Percentiles rank a stretch among this genome's conserved stretches.
Evolutionary conservation across 2,797 vertebrate genomes (phyloP).

Genomic region (Platyrinchus mystaceus): DNA sequence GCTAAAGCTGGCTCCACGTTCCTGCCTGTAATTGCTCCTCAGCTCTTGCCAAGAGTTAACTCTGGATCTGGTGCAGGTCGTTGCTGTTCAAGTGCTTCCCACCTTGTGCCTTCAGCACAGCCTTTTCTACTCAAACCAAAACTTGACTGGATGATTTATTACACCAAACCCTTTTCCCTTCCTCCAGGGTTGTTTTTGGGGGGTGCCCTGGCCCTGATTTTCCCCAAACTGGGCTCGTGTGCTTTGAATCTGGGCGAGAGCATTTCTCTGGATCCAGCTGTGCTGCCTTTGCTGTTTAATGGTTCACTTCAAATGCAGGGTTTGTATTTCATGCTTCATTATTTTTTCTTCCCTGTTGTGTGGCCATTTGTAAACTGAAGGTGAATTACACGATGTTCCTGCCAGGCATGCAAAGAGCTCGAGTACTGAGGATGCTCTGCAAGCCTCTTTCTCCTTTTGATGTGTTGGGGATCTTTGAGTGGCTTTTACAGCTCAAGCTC

Average conservation of each 20-base stretch:
- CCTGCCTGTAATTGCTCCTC: not conserved
- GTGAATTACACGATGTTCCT: not conserved
- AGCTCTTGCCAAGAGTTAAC: not conserved
- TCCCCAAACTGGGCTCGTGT: not conserved
- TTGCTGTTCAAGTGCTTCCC: not conserved
- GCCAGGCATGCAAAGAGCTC: not conserved
- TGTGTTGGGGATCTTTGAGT: fast-evolving
- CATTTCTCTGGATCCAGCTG: slow-evolving; percentile 15
- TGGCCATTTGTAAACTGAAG: slow-evolving; percentile 29
- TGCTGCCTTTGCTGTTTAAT: not conserved
- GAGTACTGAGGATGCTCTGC: not conserved
- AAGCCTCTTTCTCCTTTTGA: not conserved
- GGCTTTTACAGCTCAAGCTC: not conserved
- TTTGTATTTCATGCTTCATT: slow-evolving; percentile 51
- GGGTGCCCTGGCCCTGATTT: not conserved
- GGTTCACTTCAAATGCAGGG: slow-evolving; percentile 8
- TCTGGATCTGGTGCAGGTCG: not conserved
- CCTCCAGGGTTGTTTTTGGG: not conserved
- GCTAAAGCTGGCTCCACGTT: not conserved
- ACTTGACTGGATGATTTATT: not conserved
- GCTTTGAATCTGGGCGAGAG: not conserved
- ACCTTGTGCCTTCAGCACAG: not conserved
- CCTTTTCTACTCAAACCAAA: not conserved
- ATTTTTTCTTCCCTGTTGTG: not conserved
- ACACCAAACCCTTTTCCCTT: not conserved